Percentiles rank a stretch among this genome's conserved stretches.
Evolutionary conservation across 2,888 invertebrate genomes (phyloP).

Genomic region (Terebella lapidaria): DNA sequence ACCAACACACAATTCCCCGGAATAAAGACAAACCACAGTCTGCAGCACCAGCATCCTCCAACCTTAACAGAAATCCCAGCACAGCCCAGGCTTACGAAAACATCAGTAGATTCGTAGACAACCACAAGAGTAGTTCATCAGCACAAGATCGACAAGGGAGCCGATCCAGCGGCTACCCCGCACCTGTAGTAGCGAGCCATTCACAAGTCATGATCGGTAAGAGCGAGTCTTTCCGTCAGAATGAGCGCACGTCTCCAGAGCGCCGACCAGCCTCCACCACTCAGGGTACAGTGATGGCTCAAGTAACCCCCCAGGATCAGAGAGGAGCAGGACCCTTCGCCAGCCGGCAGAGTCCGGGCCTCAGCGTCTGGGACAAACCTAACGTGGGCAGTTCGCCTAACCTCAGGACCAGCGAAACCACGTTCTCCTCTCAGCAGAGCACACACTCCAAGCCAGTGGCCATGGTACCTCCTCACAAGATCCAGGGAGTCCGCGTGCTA

Average conservation of each 20-base stretch:
- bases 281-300: not conserved
- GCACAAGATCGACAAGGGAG: not conserved
- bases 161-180: not conserved
- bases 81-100: not conserved
- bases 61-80: not conserved
- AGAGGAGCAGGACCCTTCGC: not conserved
- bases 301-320: not conserved
- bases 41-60: not conserved
- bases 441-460: conserved; percentile 18
- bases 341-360: not conserved
- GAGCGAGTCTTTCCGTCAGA: not conserved
- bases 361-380: not conserved
- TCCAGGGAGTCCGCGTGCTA: conserved; percentile 21
- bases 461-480: conserved; percentile 24
- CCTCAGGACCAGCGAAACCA: not conserved
- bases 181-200: not conserved
- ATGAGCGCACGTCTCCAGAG: not conserved
- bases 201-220: not conserved
- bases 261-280: not conserved
- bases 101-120: too few relatives aligned
- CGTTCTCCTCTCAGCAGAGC: not conserved
- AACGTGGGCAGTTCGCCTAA: not conserved
- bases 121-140: not conserved
- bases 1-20: not conserved
- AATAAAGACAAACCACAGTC: too few relatives aligned